Conservation (phyloP, 2,113 vertebrate genomes). For the Polyodon spathula region DNA sequence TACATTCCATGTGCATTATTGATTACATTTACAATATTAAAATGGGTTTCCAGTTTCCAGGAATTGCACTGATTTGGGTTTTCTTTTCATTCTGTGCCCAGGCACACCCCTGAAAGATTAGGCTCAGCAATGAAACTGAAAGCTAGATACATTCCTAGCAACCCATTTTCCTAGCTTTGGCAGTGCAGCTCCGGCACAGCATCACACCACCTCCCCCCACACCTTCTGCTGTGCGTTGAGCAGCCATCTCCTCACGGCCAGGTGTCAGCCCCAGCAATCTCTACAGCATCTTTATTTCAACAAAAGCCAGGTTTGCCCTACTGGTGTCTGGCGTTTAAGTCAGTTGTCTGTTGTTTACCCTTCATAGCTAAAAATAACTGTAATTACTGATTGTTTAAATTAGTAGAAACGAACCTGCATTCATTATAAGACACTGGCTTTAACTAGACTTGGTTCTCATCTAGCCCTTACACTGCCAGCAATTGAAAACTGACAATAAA, state of each 20-base stretch:
- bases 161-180: neutral
- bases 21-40: too few relatives aligned
- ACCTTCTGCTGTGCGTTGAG: conserved; percentile 10
- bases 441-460: too few relatives aligned
- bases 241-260: conserved; percentile 6
- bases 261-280: neutral
- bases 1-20: too few relatives aligned
- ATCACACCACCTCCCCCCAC: neutral
- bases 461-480: too few relatives aligned
- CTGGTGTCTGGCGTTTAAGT: neutral
- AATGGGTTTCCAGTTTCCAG: too few relatives aligned
- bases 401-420: neutral
- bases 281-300: neutral
- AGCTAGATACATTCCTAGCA: neutral
- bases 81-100: too few relatives aligned
- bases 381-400: neutral
- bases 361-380: neutral
- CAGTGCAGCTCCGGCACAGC: conserved; percentile 1
- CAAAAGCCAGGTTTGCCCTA: neutral
- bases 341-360: neutral
- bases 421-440: too few relatives aligned
- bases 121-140: neutral
- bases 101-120: too few relatives aligned
- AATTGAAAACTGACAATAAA: too few relatives aligned
- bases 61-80: too few relatives aligned